Conservation (phyloP, 2,888 invertebrate genomes). For the Monopis laevigella region DNA sequence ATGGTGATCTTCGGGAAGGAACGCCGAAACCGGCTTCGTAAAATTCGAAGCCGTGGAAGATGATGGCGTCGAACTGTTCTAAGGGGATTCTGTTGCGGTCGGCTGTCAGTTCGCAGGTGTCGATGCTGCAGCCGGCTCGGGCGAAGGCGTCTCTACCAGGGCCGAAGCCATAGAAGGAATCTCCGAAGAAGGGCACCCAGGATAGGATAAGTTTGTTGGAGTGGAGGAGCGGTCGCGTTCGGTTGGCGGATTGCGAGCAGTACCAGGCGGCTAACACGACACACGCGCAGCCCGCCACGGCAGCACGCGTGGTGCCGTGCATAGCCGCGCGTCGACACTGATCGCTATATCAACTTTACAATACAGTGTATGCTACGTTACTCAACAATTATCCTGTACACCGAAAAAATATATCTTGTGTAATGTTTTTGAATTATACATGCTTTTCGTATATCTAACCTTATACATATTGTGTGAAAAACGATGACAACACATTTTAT, state of each 20-base stretch:
- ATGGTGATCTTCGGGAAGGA: constrained; percentile 33
- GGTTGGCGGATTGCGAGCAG: not conserved
- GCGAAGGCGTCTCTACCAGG: constrained; percentile 35
- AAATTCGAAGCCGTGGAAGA: constrained; percentile 56
- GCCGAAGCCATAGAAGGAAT: constrained; percentile 41
- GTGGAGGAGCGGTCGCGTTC: not conserved
- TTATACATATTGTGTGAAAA: no score
- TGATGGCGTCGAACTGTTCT: constrained; percentile 54
- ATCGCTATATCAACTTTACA: no score
- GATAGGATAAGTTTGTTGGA: constrained; percentile 18
- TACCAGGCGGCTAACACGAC: not conserved
- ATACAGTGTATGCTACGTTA: no score
- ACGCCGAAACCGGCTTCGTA: constrained; percentile 29
- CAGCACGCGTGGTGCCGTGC: not conserved
- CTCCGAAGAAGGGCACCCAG: constrained; percentile 33
- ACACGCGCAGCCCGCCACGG: not conserved
- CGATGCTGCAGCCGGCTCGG: constrained; percentile 33
- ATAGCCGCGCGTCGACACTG: constrained; percentile 3
- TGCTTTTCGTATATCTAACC: no score
- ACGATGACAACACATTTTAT: no score
- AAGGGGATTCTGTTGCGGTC: constrained; percentile 31
- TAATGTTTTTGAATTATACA: no score
- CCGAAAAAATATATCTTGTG: no score
- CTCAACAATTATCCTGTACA: no score
- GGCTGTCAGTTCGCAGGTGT: constrained; percentile 50